Evolutionary conservation across 1,140 invertebrate species (phyloP).

Genomic region (Pogonomyrmex californicus): DNA sequence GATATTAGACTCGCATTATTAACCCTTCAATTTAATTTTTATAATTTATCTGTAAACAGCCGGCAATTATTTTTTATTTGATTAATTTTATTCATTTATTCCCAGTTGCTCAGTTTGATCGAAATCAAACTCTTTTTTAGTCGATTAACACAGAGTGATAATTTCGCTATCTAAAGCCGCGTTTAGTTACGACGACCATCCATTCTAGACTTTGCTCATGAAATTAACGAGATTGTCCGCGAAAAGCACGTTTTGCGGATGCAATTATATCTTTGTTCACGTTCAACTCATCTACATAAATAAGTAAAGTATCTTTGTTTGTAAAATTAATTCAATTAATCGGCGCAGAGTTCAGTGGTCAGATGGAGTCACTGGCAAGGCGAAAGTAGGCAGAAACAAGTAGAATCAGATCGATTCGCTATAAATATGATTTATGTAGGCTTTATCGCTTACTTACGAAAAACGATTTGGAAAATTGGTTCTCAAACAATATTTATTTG

Average conservation of each 20-base stretch:
- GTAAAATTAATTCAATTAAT: background rate
- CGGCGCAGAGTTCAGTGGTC: background rate
- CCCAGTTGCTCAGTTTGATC: background rate
- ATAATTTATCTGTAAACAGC: background rate
- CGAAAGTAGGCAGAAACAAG: background rate
- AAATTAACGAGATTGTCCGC: background rate
- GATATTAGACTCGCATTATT: background rate
- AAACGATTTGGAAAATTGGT: background rate
- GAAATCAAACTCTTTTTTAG: background rate
- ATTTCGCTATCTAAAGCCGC: background rate
- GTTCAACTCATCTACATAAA: background rate
- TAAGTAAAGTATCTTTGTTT: background rate
- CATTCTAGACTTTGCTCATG: too few species aligned
- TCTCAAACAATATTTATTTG: background rate
- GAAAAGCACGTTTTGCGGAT: background rate
- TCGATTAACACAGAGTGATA: background rate
- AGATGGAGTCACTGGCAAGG: slow-evolving; percentile 23
- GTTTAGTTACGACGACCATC: background rate
- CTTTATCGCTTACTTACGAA: background rate
- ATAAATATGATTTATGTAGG: background rate
- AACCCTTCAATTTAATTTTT: background rate
- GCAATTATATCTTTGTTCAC: background rate
- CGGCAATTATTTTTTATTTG: background rate
- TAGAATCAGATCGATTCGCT: background rate
- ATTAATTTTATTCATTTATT: slow-evolving; percentile 4